Percentiles rank a stretch among this genome's conserved stretches.
Evolutionary conservation across 1,140 invertebrate species (phyloP).

Genomic region (Bombyx mandarina): DNA sequence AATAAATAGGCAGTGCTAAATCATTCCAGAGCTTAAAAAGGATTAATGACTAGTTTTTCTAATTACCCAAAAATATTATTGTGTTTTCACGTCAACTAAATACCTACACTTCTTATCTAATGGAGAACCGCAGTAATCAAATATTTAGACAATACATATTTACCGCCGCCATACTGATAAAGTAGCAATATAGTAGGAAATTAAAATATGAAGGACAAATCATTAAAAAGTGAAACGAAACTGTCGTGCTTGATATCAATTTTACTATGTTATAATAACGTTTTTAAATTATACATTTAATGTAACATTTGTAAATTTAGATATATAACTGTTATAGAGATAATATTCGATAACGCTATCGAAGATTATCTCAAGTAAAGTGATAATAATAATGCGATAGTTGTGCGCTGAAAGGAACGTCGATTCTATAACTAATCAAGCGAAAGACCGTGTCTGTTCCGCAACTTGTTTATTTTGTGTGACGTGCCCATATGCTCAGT

Average conservation of each 20-base stretch:
- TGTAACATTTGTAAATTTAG: too few species aligned
- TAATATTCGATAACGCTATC: constrained; percentile 26
- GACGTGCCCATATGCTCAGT: constrained; percentile 5
- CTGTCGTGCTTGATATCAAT: too few species aligned
- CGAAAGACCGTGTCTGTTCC: constrained; percentile 4
- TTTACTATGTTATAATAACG: too few species aligned
- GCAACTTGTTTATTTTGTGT: constrained; percentile 18
- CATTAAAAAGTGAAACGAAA: not conserved
- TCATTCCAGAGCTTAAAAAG: too few species aligned
- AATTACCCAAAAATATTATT: too few species aligned
- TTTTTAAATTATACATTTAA: too few species aligned
- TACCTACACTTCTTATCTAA: too few species aligned
- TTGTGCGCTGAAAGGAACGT: constrained; percentile 15
- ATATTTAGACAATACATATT: constrained; percentile 15
- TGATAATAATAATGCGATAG: constrained; percentile 31
- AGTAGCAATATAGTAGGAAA: constrained; percentile 4
- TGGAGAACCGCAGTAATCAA: not conserved
- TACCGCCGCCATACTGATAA: constrained; percentile 10
- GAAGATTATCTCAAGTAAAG: constrained; percentile 32
- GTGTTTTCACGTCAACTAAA: too few species aligned
- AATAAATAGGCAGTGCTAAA: too few species aligned
- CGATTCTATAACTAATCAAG: constrained; percentile 14
- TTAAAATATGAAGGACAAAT: constrained; percentile 5
- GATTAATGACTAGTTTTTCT: too few species aligned
- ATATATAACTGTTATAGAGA: constrained; percentile 14